Base-by-base conservation (phyloP, 2,888 invertebrate species). In the Zele albiditarsus region DNA sequence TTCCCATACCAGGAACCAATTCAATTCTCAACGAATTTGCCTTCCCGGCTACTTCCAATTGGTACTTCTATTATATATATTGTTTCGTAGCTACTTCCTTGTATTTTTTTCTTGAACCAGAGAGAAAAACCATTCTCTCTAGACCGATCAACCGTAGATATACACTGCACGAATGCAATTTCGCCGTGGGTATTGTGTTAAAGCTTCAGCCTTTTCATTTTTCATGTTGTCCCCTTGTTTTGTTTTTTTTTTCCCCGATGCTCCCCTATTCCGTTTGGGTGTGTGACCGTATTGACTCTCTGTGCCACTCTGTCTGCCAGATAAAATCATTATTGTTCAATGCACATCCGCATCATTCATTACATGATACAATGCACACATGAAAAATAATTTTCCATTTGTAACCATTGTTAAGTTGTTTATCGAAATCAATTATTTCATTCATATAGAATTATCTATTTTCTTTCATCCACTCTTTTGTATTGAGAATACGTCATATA, bases 271-370 rank as follows among this genome's bases (percentile, higher is more conserved):
- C 25, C 25, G 4, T 67, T 67, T 69, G 58, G 69, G 58, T n/a
- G 69, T 20, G 20, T 53, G 53, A 20, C 20, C 20, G 20, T 53
- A 53, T 27, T 60, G 60, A 28, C 69, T 58, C 23, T 33, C 38
- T 23, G 20, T 38, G n/a, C 10, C 23, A 68, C 20, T 68, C 60
- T 38, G 28, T 60, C 27, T 67, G 25, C 28, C 28, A 63, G 25
- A 62, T 69, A 69, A 69, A 62, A 69, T 74, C 33, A 69, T 74
- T 74, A 74, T 74, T 69, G 33, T 69, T 23, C 53, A 62, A 53
- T 69, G 63, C 57, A 69, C 46, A 69, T 69, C 25, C 63, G 10
- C 63, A 53, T 69, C 42, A 74, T 69, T 49, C 25, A 53, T 31
- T 49, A 28, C 25, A 23, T 31, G 53, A 20, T 27, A 57, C 25